Evolutionary conservation across 2,888 invertebrate species (phyloP), one percentile per base, ranked within the genome.

Genomic region (Hirtodrosophila trivittata): DNA sequence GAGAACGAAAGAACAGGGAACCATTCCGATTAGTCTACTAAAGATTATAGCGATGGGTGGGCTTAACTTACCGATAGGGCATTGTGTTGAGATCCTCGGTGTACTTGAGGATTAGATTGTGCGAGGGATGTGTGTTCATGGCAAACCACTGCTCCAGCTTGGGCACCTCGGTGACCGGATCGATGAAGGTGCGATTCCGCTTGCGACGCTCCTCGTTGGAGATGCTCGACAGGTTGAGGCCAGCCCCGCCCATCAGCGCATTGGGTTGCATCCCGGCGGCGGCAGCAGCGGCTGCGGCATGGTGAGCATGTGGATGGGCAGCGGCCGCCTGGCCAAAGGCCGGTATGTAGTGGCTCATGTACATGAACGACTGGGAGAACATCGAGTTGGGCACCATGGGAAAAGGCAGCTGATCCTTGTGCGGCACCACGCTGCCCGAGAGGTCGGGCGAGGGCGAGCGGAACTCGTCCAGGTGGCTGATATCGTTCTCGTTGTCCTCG

Each of bases 61-160:
- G 35, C 9, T n/a, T 33, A 4, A 82, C 89, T 89, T 60, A 91
- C 91, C 91, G 89, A 91, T 99, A 99, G 49, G 97, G 97, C 95
- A 98, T 98, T 69, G 96, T 94, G 91, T 99, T 99, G 78, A 99
- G 92, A 90, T 98, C 98, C 87, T 98, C 98, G 1, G 99, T 99
- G 91, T 98, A 99, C 91, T 98, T 98, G 77, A 99, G 93, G 87
- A 99, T 99, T 89, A 98, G 93, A 92, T 97, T 97, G 91, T 99
- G 98, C 80, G 98, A 97, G 32, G 99, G 99, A 92, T 99, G 99
- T 28, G 99, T 99, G 91, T 99, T 99, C 91, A 97, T 95, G 25
- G 96, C 95, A 91, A 98, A 99, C 98, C 98, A 98, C 89, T 97
- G 96, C 89, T 97, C 97, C 69, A 97, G 92, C 67, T 97, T 94